Conservation (phyloP, 2,113 vertebrate species). For the Tupaia chinensis region DNA sequence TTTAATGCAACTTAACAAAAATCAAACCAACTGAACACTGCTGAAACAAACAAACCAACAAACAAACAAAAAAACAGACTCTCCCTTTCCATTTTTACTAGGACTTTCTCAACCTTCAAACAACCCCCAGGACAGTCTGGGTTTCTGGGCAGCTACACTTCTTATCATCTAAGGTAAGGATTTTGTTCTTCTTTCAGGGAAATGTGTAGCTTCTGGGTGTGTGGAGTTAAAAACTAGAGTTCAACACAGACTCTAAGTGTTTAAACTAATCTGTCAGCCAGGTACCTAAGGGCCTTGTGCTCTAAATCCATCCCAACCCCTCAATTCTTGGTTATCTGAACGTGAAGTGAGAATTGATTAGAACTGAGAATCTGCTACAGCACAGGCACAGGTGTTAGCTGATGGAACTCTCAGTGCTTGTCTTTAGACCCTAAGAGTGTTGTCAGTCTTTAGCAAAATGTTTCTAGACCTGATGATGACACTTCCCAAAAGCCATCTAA, state of each 20-base stretch:
- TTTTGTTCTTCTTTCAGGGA: neutral
- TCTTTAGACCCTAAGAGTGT: neutral
- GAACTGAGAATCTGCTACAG: neutral
- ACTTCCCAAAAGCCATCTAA: neutral
- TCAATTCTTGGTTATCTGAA: neutral
- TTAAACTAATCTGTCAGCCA: neutral
- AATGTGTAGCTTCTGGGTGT: neutral
- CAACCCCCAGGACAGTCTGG: neutral
- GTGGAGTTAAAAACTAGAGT: neutral
- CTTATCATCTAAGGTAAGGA: conserved; percentile 17
- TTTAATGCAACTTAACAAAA: neutral
- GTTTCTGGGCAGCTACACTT: neutral
- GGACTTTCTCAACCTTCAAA: neutral
- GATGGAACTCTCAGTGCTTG: neutral
- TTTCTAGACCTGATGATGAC: neutral
- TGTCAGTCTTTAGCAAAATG: neutral
- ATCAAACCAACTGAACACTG: neutral
- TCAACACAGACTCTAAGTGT: neutral
- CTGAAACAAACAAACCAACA: too few species aligned
- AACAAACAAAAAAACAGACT: neutral
- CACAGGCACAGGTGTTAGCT: neutral
- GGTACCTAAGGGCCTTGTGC: neutral
- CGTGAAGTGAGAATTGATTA: neutral
- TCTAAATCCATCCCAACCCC: accelerated
- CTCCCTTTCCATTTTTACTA: neutral